Evolutionary conservation across 2,113 vertebrate species (phyloP).

Genomic region (Setophaga coronata): DNA sequence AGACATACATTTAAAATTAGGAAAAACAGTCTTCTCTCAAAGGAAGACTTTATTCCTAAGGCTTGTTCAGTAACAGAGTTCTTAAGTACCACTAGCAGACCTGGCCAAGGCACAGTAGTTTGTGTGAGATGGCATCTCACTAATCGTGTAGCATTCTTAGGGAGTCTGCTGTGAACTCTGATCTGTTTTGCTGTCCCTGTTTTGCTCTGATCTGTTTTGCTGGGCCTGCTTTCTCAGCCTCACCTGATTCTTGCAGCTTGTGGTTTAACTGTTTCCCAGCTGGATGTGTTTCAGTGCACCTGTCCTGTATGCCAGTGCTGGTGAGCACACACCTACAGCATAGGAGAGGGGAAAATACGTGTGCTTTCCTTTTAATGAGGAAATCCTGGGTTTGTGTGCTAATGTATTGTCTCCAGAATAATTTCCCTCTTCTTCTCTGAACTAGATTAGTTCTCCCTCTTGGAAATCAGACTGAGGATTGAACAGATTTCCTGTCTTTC

Average conservation of each 20-base stretch:
- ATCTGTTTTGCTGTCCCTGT: neutral
- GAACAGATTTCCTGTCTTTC: constrained; percentile 51
- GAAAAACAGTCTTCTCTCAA: neutral
- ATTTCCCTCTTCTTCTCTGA: constrained; percentile 48
- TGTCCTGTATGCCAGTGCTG: neutral
- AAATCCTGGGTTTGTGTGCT: neutral
- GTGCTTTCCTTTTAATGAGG: neutral
- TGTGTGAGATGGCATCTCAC: neutral
- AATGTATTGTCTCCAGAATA: neutral
- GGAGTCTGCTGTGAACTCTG: neutral
- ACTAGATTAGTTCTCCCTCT: constrained; percentile 47
- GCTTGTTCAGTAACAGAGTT: neutral
- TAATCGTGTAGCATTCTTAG: neutral
- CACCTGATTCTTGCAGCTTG: neutral
- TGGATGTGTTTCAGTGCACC: neutral
- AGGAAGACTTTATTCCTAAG: neutral
- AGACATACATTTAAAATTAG: neutral
- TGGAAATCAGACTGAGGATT: constrained; percentile 45
- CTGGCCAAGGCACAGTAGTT: neutral
- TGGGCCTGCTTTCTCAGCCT: neutral
- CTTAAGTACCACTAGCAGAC: neutral
- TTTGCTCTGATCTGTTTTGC: neutral
- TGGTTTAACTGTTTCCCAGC: neutral
- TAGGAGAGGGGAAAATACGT: constrained; percentile 1
- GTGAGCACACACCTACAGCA: neutral